Base-by-base conservation (phyloP, 1,140 invertebrate species). In the Drosophila cardini region DNA sequence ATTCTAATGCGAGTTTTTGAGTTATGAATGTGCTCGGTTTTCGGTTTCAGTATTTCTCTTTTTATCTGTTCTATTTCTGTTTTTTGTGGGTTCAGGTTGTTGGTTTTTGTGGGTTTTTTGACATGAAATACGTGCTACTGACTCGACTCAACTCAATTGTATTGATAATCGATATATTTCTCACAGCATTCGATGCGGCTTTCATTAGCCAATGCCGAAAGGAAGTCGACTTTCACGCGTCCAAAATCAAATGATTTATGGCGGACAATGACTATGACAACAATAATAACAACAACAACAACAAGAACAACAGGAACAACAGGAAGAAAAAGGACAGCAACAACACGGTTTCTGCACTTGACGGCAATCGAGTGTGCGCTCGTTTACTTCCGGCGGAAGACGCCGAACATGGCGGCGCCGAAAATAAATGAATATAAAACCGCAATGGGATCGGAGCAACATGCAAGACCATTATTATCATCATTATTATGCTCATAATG, bases 231-330 rank as follows among this genome's bases (percentile, higher is more conserved):
- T 85, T 73, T 73, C 56, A 73, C 71, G 71, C 71, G 64, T 38
- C 40, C 67, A 63, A 76, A 72, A 78, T 87, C 82, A 55, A 82
- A 86, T 86, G 82, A 86, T 86, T 86, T 86, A 86, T 78, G 82
- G 55, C 43, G 60, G 43, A 62, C 72, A 56, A 74, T 70, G 72
- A 50, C 56, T 53, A 56, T 15, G 55, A 26, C 50, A 69, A 50
- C 36, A 74, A 62, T 56, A 77, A 64, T 48, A 85, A 78, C 64
- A 67, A 40, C 32, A 30, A 34, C 46, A 38, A 10, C 18, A 61
- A 30, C 42, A 57, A 8, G 15, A 15, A 45, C 45, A 78, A 68
- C 62, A 69, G 53, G 56, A 63, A 40, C 50, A 32, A 30, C 50
- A 55, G 13, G 18, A 45, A 55, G 50, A 82, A 64, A 62, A 64